Evolutionary conservation across 2,113 vertebrate species (phyloP).

Genomic region (Cryptoleucopteryx plumbea): DNA sequence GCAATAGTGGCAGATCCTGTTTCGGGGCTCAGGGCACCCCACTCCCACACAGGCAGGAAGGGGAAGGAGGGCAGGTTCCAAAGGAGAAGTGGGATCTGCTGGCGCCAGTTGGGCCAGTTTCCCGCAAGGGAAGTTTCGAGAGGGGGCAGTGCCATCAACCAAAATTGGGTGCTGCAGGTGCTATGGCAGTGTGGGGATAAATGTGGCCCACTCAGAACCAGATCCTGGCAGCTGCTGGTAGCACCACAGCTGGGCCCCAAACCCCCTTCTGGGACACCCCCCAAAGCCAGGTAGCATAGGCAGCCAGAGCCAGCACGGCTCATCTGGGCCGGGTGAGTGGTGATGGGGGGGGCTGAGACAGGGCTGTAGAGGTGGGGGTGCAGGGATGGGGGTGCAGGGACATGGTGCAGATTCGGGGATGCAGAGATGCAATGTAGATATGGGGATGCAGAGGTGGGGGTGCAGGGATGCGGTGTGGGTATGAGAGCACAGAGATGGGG

Average conservation of each 20-base stretch:
- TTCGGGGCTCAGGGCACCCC: background rate
- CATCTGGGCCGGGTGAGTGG: fast-evolving
- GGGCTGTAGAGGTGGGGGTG: background rate
- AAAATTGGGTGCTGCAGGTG: background rate
- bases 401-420: background rate
- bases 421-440: no score
- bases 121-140: fast-evolving
- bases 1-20: background rate
- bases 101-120: background rate
- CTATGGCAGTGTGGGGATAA: fast-evolving
- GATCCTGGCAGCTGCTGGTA: background rate
- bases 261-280: no score
- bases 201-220: fast-evolving
- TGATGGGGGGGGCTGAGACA: background rate
- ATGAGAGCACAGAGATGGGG: background rate
- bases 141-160: background rate
- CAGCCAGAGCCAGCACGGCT: background rate
- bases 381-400: no score
- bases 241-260: background rate
- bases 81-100: background rate
- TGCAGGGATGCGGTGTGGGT: background rate
- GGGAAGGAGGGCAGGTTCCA: background rate
- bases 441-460: background rate
- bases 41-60: fast-evolving
- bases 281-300: fast-evolving